Base-by-base conservation (phyloP, 2,113 vertebrate genomes). In the Lathamus discolor region DNA sequence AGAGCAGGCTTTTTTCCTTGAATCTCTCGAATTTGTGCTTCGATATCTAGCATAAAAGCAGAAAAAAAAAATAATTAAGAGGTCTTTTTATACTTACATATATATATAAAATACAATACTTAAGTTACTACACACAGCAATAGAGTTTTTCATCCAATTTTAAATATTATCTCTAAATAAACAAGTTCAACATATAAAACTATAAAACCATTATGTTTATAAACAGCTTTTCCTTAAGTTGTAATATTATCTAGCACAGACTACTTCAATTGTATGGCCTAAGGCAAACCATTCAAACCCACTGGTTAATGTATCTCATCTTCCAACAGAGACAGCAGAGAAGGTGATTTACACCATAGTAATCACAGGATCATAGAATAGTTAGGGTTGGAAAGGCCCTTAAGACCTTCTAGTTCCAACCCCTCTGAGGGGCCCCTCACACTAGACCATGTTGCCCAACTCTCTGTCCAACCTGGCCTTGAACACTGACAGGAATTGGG, bases 21-120 rank as follows among this genome's bases (percentile, higher is more conserved):
- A 98, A 99, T 99, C 98, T 99, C 99, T 97, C 99, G 98, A 97
- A 99, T 99, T 96, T 99, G 99, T 94, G 99, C 99, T 98, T 99
- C 99, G 3, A 99, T 99, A 97, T 99, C 99, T 99, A 70, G 33
- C 41, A 68, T 33, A 95, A 95, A 98, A 19, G 69, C 12, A 81
- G 1, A 33, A 62, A 2, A 8, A 23, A 6, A 52, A 20, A n/a
- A 57, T 3, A 57, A n/a, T 59, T 59, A 24, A 69, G 20, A 88
- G 5, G 13, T 41, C 27, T 78, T 72, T 41, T 76, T 29, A 86
- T 7, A 59, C 33, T 35, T 59, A 33, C 6, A 49, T 12, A 24
- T 5, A n/a, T n/a, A 81, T 4, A 81, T 4, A 20, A 48, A 63
- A 74, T 11, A 1, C 28, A 81, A n/a, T 15, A 25, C 1, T 46